Evolutionary conservation across 2,888 invertebrate species (phyloP).

Genomic region (Ectemnius continuus): DNA sequence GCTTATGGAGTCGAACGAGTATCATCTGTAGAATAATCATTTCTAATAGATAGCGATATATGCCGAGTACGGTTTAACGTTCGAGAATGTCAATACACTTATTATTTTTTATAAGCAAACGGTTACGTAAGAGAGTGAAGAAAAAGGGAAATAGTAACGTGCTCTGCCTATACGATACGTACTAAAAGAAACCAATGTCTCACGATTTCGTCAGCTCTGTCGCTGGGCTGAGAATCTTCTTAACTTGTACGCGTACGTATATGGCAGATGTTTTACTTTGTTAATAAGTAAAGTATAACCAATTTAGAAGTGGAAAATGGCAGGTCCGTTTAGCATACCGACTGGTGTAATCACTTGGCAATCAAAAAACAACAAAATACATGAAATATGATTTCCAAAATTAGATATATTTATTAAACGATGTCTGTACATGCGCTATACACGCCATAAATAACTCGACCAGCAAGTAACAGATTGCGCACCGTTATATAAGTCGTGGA

Average conservation of each 20-base stretch:
- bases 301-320: conserved; percentile 20
- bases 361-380: conserved; percentile 15
- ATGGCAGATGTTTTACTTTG: conserved; percentile 42
- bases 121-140: conserved; percentile 29
- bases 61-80: conserved; percentile 22
- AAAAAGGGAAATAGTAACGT: conserved; percentile 2
- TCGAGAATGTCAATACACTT: conserved; percentile 47
- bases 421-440: conserved; percentile 18
- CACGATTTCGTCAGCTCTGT: conserved; percentile 1
- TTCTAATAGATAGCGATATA: too few relatives aligned
- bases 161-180: conserved; percentile 5
- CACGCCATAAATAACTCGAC: conserved; percentile 55
- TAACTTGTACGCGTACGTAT: conserved; percentile 24
- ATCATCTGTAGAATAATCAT: too few relatives aligned
- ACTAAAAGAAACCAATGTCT: conserved; percentile 2
- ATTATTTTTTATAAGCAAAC: conserved; percentile 58
- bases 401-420: conserved; percentile 47
- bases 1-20: too few relatives aligned
- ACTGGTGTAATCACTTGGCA: conserved; percentile 4
- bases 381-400: conserved; percentile 39
- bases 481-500: not conserved
- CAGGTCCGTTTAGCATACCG: conserved; percentile 28
- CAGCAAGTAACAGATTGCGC: conserved; percentile 59
- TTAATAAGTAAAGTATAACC: conserved; percentile 53
- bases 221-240: conserved; percentile 1